Percentiles rank a stretch among this genome's conserved stretches.
These are phyloP conservation scores for Herpailurus yagouaroundi DNA, from an alignment of 2,113 vertebrate species.

Conservation along the genomic window DNA sequence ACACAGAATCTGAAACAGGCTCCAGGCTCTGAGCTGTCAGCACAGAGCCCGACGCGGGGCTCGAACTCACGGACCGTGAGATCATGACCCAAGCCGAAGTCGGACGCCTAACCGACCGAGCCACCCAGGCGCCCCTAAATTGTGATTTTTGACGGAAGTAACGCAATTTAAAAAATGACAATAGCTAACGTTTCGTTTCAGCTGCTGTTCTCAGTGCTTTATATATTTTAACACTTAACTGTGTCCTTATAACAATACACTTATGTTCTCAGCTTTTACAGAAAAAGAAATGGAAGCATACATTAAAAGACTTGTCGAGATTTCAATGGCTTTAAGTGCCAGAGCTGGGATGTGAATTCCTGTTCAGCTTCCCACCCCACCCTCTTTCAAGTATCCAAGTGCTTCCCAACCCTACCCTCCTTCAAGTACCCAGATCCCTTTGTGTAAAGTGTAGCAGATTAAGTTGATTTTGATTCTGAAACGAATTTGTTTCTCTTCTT, in stretches of 20 bases:
- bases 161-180: constrained; percentile 43
- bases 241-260: not conserved
- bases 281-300: constrained; percentile 42
- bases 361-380: not conserved
- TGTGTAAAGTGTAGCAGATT: constrained; percentile 17
- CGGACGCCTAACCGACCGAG: too few relatives aligned
- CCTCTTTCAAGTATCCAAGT: not conserved
- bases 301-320: not conserved
- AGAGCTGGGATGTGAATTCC: constrained; percentile 1
- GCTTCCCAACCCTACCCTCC: not conserved
- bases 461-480: constrained; percentile 39
- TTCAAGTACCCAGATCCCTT: not conserved
- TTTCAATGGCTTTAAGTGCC: not conserved
- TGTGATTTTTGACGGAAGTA: constrained; percentile 46
- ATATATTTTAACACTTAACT: constrained; percentile 37
- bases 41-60: too few relatives aligned
- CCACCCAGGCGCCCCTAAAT: too few relatives aligned
- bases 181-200: constrained; percentile 48
- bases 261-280: constrained; percentile 37
- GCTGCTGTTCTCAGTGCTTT: constrained; percentile 7
- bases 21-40: too few relatives aligned
- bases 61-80: too few relatives aligned
- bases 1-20: too few relatives aligned
- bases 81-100: too few relatives aligned
- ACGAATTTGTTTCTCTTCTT: not conserved